These are phyloP conservation scores for Acrocephalus arundinaceus DNA, from an alignment of 2,113 vertebrate genomes.

Conservation along the genomic window DNA sequence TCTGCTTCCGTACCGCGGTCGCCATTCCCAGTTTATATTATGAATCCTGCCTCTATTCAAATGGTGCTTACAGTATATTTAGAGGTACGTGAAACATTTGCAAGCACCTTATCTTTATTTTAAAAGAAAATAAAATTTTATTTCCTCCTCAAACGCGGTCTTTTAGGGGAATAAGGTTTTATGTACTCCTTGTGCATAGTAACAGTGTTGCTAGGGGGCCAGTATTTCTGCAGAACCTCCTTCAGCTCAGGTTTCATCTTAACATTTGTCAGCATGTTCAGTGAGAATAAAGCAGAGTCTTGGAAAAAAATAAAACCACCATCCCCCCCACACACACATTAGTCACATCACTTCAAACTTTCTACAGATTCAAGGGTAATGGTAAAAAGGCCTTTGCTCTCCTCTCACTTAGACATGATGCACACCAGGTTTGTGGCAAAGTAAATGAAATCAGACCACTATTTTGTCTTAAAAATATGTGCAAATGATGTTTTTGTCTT, in stretches of 20 bases:
- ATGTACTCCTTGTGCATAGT: slow-evolving; percentile 1
- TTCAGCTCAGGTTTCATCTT: slow-evolving; percentile 18
- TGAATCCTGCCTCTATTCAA: slow-evolving; percentile 3
- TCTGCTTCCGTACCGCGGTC: not conserved
- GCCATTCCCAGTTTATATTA: not conserved
- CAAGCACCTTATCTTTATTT: slow-evolving; percentile 23
- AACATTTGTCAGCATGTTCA: not conserved
- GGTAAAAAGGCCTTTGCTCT: not conserved
- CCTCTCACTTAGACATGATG: not conserved
- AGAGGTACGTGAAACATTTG: not conserved
- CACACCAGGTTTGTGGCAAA: not conserved
- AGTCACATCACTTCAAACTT: not conserved
- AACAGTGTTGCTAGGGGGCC: slow-evolving; percentile 45
- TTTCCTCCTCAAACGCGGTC: not conserved
- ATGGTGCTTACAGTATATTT: not conserved
- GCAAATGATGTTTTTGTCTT: not conserved
- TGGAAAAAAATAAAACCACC: not conserved
- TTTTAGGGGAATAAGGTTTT: not conserved
- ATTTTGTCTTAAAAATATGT: not conserved
- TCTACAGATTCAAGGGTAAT: not conserved
- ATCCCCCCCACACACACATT: too few species aligned
- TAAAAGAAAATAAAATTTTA: slow-evolving; percentile 18
- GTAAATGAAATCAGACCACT: not conserved
- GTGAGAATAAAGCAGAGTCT: not conserved
- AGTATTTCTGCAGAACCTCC: not conserved